phyloP scores from a whole-genome alignment of 2,888 invertebrate genomes.

The Tortricodes alternella region DNA sequence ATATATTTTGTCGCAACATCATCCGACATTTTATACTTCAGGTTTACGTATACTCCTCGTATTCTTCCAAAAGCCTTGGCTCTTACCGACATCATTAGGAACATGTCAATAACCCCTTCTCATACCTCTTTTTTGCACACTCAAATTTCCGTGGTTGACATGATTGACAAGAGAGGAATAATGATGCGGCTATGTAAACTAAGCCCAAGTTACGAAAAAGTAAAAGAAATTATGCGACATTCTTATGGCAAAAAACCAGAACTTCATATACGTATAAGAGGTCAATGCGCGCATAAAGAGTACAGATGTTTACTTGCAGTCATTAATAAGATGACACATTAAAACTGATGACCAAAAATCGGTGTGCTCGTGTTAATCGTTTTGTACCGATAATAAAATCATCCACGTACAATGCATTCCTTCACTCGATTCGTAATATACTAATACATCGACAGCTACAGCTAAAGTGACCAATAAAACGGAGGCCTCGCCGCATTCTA shows the following conservation, averaged over 20 bases:
- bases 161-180: conserved; percentile 23
- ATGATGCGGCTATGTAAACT: conserved; percentile 8
- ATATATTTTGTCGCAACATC: conserved; percentile 12
- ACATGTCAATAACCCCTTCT: conserved; percentile 21
- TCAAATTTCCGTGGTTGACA: conserved; percentile 17
- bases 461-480: conserved; percentile 1
- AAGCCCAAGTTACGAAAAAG: background rate
- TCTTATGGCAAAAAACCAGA: background rate
- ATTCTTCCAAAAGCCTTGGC: background rate
- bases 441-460: conserved; percentile 4
- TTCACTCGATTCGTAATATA: background rate
- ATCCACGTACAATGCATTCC: background rate
- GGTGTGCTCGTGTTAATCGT: background rate
- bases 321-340: conserved; percentile 20
- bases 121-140: conserved; percentile 16
- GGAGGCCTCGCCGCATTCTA: conserved; percentile 33
- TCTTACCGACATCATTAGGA: conserved; percentile 18
- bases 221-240: background rate
- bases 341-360: conserved; percentile 15
- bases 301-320: conserved; percentile 13
- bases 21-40: background rate
- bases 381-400: conserved; percentile 4
- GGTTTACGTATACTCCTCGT: background rate
- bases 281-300: conserved; percentile 14
- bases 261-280: background rate